Base-by-base conservation (phyloP, 2,113 vertebrate species). In the Ceyx cyanopectus region DNA sequence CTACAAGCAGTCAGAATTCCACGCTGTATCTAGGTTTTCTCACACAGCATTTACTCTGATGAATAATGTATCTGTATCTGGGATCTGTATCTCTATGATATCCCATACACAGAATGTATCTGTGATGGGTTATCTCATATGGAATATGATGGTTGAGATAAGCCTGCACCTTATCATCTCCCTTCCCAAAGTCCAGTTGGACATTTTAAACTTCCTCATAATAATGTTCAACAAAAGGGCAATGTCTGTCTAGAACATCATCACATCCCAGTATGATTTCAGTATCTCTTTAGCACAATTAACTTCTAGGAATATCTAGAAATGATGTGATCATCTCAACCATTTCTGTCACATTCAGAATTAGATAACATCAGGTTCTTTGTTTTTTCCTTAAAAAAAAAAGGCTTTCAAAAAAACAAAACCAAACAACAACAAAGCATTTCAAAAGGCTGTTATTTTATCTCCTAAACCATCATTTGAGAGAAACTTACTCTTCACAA, bases 401-500 rank as follows among this genome's bases (percentile, higher is more conserved):
- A 6, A 43, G 37, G 37, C 37, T 37, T 37, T 10, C 21, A 50
- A 51, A 51, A 51, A 24, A 12, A 26, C 12, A 51, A 32, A 6
- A 0, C 0, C 7, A 21, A 46, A 14, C 10, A 51, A 20, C 26
- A 61, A 32, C 21, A 32, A 78, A 72, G 48, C 20, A 62, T 66
- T 89, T 92, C 70, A 79, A 58, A 91, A 87, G 46, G 7, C 18
- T 79, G 37, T 10, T 51, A 37, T 84, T 90, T 90, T 89, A 81
- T 89, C 48, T 92, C 46, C 29, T 15, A 61, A 73, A 22, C 7
- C 30, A 57, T 74, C 85, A 76, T 63, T 46, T 40, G 50, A 89
- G 53, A 53, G 0, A 87, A 76, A 37, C 37, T n/a, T 87, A 62
- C 27, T 50, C 26, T 12, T 85, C 69, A 82, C 60, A 82, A 30